phyloP scores from a whole-genome alignment of 2,888 invertebrate genomes.

The Crematogaster levior region DNA sequence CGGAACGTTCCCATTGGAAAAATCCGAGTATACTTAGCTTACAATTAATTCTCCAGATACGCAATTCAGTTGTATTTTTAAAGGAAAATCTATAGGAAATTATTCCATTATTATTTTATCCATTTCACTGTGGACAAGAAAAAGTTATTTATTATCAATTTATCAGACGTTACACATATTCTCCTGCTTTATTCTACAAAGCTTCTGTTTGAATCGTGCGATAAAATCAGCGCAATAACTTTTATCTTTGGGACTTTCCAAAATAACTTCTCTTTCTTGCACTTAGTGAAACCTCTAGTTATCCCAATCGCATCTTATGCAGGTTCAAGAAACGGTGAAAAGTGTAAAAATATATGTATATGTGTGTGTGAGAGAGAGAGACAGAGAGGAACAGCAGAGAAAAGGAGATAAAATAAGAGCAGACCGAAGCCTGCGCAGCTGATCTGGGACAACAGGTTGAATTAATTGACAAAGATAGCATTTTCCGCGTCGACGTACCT shows the following conservation, averaged over 20 bases:
- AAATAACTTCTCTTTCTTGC: conserved; percentile 44
- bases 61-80: neutral
- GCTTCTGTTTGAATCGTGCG: neutral
- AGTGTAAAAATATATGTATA: too few relatives aligned
- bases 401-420: neutral
- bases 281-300: conserved; percentile 78
- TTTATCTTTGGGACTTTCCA: conserved; percentile 9
- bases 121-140: neutral
- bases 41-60: neutral
- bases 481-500: conserved; percentile 82
- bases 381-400: too few relatives aligned
- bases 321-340: neutral
- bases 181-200: neutral
- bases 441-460: conserved; percentile 82
- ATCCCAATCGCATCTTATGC: conserved; percentile 73
- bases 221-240: conserved; percentile 13
- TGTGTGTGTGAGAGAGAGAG: neutral
- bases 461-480: conserved; percentile 85
- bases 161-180: neutral
- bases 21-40: neutral
- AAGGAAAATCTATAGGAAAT: neutral
- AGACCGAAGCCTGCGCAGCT: conserved; percentile 37
- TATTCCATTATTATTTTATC: conserved; percentile 1
- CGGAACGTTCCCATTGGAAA: conserved; percentile 21
- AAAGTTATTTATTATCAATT: neutral